Conservation (phyloP, 2,888 invertebrate genomes). For the Pseudeuparius sepicola region DNA sequence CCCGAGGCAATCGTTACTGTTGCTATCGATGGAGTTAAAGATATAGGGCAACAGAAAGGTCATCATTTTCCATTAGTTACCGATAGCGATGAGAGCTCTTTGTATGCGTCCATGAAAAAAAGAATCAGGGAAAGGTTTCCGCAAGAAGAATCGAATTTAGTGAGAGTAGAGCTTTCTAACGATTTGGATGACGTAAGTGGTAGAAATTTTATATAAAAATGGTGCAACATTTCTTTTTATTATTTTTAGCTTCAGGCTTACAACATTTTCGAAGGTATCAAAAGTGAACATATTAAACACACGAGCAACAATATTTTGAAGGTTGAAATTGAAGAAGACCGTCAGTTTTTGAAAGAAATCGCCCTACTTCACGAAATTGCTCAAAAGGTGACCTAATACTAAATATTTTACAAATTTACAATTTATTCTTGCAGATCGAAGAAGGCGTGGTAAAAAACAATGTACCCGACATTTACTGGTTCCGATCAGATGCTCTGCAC, state of each 20-base stretch:
- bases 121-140: conserved; percentile 52
- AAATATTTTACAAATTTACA: background rate
- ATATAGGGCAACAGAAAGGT: conserved; percentile 43
- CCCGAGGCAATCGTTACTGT: conserved; percentile 63
- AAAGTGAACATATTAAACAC: conserved; percentile 30
- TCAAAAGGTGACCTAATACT: conserved; percentile 37
- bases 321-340: conserved; percentile 46
- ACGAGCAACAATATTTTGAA: conserved; percentile 29
- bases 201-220: conserved; percentile 2
- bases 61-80: conserved; percentile 48
- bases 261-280: conserved; percentile 32
- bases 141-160: conserved; percentile 47
- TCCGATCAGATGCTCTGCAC: conserved; percentile 53
- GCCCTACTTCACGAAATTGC: conserved; percentile 48
- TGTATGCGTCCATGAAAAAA: conserved; percentile 47
- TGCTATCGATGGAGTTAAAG: conserved; percentile 57
- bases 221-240: too few species aligned
- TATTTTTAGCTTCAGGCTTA: too few species aligned
- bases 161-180: conserved; percentile 54
- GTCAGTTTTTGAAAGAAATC: conserved; percentile 52
- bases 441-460: conserved; percentile 43
- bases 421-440: conserved; percentile 23
- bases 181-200: conserved; percentile 52
- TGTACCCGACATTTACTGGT: conserved; percentile 56
- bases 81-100: conserved; percentile 53